Conservation (phyloP, 2,888 invertebrate species). For the Folsomia manolachei region DNA sequence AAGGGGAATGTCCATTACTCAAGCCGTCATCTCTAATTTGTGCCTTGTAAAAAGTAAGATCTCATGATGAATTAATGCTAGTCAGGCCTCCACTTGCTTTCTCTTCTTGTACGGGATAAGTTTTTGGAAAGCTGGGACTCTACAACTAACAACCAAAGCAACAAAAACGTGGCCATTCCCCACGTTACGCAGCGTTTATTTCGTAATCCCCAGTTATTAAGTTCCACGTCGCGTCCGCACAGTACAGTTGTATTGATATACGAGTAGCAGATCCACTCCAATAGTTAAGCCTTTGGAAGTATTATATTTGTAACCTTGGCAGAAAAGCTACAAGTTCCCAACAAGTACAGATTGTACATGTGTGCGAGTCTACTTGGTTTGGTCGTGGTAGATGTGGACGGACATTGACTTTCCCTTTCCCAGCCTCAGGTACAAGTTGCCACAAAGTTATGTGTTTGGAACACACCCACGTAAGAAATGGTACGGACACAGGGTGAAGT, state of each 20-base stretch:
- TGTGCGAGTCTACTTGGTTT: no score
- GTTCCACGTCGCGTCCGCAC: constrained; percentile 6
- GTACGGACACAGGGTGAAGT: background rate
- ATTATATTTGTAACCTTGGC: no score
- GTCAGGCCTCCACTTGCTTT: constrained; percentile 29
- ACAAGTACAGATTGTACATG: no score
- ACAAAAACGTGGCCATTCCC: no score
- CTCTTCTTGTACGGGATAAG: constrained; percentile 6
- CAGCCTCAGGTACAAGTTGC: background rate
- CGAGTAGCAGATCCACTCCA: background rate
- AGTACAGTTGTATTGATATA: constrained; percentile 15
- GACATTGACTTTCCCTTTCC: background rate
- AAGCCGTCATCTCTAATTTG: constrained; percentile 39
- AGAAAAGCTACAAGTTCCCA: no score
- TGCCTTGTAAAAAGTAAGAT: constrained; percentile 17
- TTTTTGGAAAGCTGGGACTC: background rate
- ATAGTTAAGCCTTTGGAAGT: background rate
- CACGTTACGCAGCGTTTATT: background rate
- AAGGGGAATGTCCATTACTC: constrained; percentile 36
- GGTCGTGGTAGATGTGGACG: no score
- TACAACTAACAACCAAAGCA: background rate
- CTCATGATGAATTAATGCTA: constrained; percentile 36
- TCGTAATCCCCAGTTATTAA: constrained; percentile 18
- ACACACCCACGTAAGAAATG: no score
- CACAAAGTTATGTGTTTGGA: background rate